Evolutionary conservation across 2,888 invertebrate species (phyloP).

Genomic region (Branchinecta sandiegonensis): DNA sequence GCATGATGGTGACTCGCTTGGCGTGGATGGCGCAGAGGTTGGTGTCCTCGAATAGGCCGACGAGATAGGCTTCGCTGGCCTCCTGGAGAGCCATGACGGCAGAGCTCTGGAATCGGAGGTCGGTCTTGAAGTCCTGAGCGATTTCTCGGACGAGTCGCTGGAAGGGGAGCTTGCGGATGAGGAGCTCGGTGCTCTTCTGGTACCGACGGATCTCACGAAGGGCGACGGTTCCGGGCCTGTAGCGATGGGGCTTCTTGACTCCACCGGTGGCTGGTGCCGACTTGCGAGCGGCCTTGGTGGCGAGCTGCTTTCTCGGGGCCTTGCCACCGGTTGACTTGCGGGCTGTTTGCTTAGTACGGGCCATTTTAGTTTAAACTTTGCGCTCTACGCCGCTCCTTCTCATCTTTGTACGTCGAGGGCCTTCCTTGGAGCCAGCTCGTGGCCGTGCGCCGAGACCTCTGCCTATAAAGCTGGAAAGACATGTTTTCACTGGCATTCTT

Average conservation of each 20-base stretch:
- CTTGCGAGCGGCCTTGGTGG: conserved; percentile 87
- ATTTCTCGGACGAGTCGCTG: conserved; percentile 30
- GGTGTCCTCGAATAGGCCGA: conserved; percentile 92
- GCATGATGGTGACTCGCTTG: conserved; percentile 94
- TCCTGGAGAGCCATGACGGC: conserved; percentile 32
- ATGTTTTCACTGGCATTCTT: no score
- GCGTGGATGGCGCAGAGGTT: conserved; percentile 96
- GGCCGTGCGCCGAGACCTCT: no score
- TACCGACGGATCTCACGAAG: conserved; percentile 41
- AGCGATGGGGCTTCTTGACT: conserved; percentile 40
- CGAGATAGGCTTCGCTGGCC: conserved; percentile 77
- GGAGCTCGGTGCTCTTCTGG: conserved; percentile 39
- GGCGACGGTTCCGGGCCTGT: conserved; percentile 40
- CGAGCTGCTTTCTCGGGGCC: conserved; percentile 82
- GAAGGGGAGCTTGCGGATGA: conserved; percentile 40
- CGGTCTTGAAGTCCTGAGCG: conserved; percentile 34
- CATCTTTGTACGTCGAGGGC: no score
- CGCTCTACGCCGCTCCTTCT: no score
- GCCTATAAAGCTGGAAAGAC: no score
- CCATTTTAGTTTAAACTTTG: conserved; percentile 50
- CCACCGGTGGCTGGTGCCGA: conserved; percentile 40
- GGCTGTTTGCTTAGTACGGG: conserved; percentile 94
- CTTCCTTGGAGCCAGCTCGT: no score
- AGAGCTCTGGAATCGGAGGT: conserved; percentile 27
- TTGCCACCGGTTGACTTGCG: conserved; percentile 95